These are phyloP conservation scores for Ditula angustiorana DNA, from an alignment of 2,888 invertebrate genomes.

Conservation along the genomic window DNA sequence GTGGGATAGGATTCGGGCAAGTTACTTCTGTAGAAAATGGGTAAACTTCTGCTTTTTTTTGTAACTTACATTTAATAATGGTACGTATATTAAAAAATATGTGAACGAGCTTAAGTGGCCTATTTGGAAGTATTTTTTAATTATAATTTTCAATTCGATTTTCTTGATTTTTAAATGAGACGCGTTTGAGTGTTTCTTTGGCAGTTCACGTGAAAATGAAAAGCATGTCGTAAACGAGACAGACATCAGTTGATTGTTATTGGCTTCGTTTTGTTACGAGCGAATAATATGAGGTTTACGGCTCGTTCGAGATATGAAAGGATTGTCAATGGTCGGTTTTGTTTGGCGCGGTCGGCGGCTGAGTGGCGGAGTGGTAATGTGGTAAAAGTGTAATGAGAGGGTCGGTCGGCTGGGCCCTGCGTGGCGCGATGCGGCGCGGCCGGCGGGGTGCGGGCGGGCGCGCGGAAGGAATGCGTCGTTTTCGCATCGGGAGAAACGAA, in stretches of 20 bases:
- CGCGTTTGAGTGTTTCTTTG: neutral
- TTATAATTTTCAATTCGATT: too few species aligned
- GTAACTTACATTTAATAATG: too few species aligned
- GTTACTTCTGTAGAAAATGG: neutral
- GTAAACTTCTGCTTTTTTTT: neutral
- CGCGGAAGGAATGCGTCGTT: constrained; percentile 86
- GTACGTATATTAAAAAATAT: too few species aligned
- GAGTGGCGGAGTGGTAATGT: constrained; percentile 54
- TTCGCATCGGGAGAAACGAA: constrained; percentile 86
- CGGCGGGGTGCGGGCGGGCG: constrained; percentile 72
- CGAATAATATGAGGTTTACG: constrained; percentile 37
- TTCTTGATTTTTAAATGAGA: neutral
- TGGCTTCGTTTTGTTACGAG: constrained; percentile 38
- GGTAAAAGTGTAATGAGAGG: constrained; percentile 79
- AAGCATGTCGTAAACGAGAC: constrained; percentile 33
- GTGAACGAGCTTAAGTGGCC: too few species aligned
- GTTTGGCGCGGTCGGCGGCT: constrained; percentile 49
- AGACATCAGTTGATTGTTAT: constrained; percentile 37
- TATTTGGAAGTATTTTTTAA: too few species aligned
- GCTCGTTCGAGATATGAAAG: constrained; percentile 29
- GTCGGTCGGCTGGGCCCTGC: constrained; percentile 59
- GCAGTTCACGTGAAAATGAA: constrained; percentile 17
- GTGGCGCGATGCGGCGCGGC: constrained; percentile 65
- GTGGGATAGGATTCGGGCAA: neutral
- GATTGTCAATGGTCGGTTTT: constrained; percentile 40